A percentile compares a stretch with the other conserved stretches of the same genome.
Evolutionary conservation across 1,140 invertebrate species (phyloP).

Genomic region (Drosophila bipectinata): DNA sequence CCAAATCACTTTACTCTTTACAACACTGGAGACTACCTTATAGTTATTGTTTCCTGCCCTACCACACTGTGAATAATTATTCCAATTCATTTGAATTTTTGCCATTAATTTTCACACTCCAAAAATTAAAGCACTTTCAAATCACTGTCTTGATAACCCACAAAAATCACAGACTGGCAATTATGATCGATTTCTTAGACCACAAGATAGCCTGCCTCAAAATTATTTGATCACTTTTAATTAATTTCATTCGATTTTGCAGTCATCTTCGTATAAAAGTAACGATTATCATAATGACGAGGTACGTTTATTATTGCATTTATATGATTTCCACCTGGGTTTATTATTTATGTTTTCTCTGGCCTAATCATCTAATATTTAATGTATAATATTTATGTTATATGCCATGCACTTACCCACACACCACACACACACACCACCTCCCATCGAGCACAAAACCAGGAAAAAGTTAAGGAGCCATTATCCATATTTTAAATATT

Average conservation of each 20-base stretch:
- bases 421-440: slow-evolving; percentile 24
- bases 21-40: too few relatives aligned
- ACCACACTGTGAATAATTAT: neutral
- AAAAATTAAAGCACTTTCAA: slow-evolving; percentile 14
- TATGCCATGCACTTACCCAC: slow-evolving; percentile 5
- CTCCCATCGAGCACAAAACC: slow-evolving; percentile 1
- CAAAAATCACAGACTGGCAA: neutral
- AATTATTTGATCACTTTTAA: slow-evolving; percentile 58
- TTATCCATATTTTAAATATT: slow-evolving; percentile 7
- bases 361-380: neutral
- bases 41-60: too few relatives aligned
- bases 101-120: neutral
- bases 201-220: slow-evolving; percentile 22
- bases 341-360: slow-evolving; percentile 3
- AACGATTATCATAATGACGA: slow-evolving; percentile 73
- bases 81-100: too few relatives aligned
- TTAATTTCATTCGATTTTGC: slow-evolving; percentile 70
- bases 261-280: slow-evolving; percentile 78
- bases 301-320: slow-evolving; percentile 70
- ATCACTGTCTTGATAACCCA: neutral
- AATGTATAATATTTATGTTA: neutral
- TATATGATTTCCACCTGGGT: slow-evolving; percentile 43
- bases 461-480: slow-evolving; percentile 17
- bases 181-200: slow-evolving; percentile 10
- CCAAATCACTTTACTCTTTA: too few relatives aligned